These are phyloP conservation scores for Heliconius erato DNA, from an alignment of 2,888 invertebrate genomes.

Conservation along the genomic window DNA sequence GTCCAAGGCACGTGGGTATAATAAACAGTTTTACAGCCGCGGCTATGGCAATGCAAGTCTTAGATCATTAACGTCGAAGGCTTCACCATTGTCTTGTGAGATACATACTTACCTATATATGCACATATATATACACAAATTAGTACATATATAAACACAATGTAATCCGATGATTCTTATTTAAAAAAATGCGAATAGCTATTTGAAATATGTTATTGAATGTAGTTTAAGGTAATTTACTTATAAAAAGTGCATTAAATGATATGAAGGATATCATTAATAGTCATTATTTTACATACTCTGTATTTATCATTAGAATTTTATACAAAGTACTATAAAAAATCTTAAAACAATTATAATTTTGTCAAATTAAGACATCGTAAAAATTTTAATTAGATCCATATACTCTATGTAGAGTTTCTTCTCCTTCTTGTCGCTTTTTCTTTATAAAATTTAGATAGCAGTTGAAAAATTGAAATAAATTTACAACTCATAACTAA, in stretches of 20 bases:
- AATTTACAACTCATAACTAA: background rate
- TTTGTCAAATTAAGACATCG: background rate
- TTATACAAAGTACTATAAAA: background rate
- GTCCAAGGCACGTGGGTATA: constrained; percentile 71
- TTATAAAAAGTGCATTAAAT: constrained; percentile 2
- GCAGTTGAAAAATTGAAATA: background rate
- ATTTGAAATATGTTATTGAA: constrained; percentile 8
- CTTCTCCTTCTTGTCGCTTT: background rate
- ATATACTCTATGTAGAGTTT: background rate
- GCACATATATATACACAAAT: background rate
- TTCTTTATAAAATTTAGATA: background rate
- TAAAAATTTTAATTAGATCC: background rate
- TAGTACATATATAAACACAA: background rate
- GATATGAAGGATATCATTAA: background rate
- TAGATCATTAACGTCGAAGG: constrained; percentile 57
- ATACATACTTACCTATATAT: constrained; percentile 23
- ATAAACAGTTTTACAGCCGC: constrained; percentile 68
- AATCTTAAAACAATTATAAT: background rate
- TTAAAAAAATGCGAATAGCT: constrained; percentile 19
- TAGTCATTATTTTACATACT: background rate
- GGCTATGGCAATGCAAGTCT: constrained; percentile 48
- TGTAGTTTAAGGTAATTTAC: constrained; percentile 26
- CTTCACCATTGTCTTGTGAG: constrained; percentile 44
- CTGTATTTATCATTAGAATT: background rate
- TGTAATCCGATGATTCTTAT: constrained; percentile 18